These are phyloP conservation scores for Calyptomena viridis DNA, from an alignment of 2,113 vertebrate genomes.

Conservation along the genomic window DNA sequence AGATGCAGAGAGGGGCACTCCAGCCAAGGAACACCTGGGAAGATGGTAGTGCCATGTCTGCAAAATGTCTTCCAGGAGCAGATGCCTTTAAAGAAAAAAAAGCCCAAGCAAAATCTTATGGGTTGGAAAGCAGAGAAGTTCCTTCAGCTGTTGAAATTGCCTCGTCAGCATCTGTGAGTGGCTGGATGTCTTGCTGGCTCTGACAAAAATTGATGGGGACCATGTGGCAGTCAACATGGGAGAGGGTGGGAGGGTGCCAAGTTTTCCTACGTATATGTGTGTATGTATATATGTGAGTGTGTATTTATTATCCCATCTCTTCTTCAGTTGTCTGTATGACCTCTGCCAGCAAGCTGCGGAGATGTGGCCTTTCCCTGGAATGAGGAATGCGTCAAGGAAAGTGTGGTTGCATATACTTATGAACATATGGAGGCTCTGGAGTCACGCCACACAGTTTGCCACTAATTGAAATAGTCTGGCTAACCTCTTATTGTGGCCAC, in stretches of 20 bases:
- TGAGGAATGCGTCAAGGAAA: slow-evolving; percentile 62
- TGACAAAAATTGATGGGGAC: slow-evolving; percentile 64
- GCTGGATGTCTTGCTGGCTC: slow-evolving; percentile 41
- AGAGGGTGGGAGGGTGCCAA: slow-evolving; percentile 44
- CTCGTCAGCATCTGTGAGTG: slow-evolving; percentile 22
- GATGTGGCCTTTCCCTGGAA: slow-evolving; percentile 53
- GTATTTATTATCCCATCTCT: slow-evolving; percentile 47
- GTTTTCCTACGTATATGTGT: slow-evolving; percentile 31
- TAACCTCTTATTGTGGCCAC: slow-evolving; percentile 57
- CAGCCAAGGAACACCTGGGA: neutral
- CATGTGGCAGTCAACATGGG: slow-evolving; percentile 58
- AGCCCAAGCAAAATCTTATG: neutral
- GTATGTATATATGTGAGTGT: slow-evolving; percentile 7
- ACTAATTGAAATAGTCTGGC: slow-evolving; percentile 63
- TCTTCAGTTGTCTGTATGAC: slow-evolving; percentile 33
- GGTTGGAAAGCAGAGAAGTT: slow-evolving; percentile 6
- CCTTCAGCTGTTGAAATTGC: slow-evolving; percentile 52
- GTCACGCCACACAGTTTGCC: slow-evolving; percentile 39
- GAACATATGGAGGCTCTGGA: slow-evolving; percentile 42
- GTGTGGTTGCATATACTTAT: slow-evolving; percentile 20
- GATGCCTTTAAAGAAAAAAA: neutral
- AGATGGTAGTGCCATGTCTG: neutral
- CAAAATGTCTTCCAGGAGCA: neutral
- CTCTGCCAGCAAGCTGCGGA: slow-evolving; percentile 56
- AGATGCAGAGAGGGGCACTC: neutral